Percentiles rank a stretch among this genome's conserved stretches.
phyloP scores from a whole-genome alignment of 2,113 vertebrate species.

The Oreotrochilus melanogaster region DNA sequence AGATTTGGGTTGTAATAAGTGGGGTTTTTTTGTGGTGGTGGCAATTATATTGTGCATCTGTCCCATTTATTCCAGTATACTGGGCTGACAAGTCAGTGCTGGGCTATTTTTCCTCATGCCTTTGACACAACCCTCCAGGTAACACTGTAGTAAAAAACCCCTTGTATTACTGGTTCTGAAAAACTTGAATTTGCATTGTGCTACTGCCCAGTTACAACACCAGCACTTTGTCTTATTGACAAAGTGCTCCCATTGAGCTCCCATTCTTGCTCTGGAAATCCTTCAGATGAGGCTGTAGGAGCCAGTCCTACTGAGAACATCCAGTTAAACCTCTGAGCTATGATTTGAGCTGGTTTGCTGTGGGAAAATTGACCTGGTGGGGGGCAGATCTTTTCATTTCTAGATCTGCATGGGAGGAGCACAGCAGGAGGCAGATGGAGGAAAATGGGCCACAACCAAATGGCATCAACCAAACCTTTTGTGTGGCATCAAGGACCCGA shows the following conservation, averaged over 20 bases:
- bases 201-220: not conserved
- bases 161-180: not conserved
- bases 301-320: not conserved
- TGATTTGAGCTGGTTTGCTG: not conserved
- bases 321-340: not conserved
- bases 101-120: not conserved
- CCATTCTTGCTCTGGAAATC: not conserved
- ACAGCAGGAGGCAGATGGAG: not conserved
- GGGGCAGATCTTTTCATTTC: not conserved
- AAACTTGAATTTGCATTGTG: not conserved
- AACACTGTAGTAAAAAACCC: not conserved
- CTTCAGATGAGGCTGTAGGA: not conserved
- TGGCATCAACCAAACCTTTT: not conserved
- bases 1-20: not conserved
- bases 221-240: not conserved
- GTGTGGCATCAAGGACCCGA: not conserved
- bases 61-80: not conserved
- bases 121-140: not conserved
- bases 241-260: too few relatives aligned
- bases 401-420: not conserved
- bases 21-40: not conserved
- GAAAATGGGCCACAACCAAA: not conserved
- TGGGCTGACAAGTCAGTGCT: not conserved
- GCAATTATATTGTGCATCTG: not conserved
- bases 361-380: not conserved